Percentiles rank a stretch among this genome's conserved stretches.
Conservation (phyloP, 1,140 invertebrate species). For the Piezodorus guildinii region DNA sequence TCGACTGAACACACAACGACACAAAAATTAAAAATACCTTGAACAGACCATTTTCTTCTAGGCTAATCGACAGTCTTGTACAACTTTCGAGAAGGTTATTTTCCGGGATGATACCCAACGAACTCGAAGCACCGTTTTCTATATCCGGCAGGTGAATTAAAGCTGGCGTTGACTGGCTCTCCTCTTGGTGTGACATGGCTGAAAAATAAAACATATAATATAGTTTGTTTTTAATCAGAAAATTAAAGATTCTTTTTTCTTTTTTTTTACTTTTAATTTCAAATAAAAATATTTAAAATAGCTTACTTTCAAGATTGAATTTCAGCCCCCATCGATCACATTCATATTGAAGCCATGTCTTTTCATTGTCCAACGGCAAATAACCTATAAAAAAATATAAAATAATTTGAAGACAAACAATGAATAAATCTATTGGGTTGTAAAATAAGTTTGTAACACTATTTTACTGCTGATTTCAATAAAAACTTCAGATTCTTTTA, state of each 20-base stretch:
- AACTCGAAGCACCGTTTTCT: constrained; percentile 39
- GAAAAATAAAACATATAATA: constrained; percentile 19
- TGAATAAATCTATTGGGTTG: too few species aligned
- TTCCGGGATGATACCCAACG: constrained; percentile 68
- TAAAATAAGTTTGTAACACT: too few species aligned
- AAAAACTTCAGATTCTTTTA: too few species aligned
- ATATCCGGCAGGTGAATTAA: constrained; percentile 53
- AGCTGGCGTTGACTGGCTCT: constrained; percentile 73
- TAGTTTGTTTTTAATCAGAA: background rate
- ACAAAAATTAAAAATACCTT: constrained; percentile 43
- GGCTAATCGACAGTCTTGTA: constrained; percentile 68
- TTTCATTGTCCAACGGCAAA: constrained; percentile 71
- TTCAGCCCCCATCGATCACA: constrained; percentile 50
- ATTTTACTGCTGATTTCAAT: too few species aligned
- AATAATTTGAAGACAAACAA: too few species aligned
- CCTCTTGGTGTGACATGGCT: constrained; percentile 58
- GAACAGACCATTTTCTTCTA: constrained; percentile 72
- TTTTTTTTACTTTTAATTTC: too few species aligned
- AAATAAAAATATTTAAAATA: background rate
- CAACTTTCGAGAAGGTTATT: constrained; percentile 74
- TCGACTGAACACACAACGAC: too few species aligned
- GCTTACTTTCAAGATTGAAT: constrained; percentile 28
- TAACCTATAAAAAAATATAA: constrained; percentile 49
- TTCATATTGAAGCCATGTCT: constrained; percentile 78
- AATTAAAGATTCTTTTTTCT: background rate